Evolutionary conservation across 2,888 invertebrate genomes (phyloP).

Genomic region (Mamestra brassicae): DNA sequence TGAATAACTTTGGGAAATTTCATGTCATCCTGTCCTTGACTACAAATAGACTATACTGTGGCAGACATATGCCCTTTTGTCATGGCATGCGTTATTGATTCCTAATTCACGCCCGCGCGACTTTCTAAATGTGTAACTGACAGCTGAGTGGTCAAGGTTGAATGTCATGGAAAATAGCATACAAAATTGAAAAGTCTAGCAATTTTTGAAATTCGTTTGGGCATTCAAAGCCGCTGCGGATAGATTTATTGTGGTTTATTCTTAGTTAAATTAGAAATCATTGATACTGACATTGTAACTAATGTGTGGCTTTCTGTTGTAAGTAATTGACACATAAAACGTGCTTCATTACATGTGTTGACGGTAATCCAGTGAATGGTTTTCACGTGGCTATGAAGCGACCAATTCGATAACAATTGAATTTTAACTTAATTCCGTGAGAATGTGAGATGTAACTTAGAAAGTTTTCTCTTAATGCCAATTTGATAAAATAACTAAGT

Average conservation of each 20-base stretch:
- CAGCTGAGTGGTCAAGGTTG: constrained; percentile 24
- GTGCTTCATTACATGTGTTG: not conserved
- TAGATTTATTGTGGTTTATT: too few relatives aligned
- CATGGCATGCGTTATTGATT: constrained; percentile 32
- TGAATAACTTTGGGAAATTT: not conserved
- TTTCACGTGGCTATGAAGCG: not conserved
- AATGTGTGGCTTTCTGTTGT: not conserved
- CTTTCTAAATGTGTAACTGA: constrained; percentile 9
- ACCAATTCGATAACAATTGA: not conserved
- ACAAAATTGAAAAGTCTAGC: not conserved
- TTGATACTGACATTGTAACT: not conserved
- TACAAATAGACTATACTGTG: not conserved
- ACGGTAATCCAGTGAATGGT: not conserved
- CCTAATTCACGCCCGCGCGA: constrained; percentile 11
- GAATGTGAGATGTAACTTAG: not conserved
- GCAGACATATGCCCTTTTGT: not conserved
- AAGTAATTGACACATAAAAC: not conserved
- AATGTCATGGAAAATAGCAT: not conserved
- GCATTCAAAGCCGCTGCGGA: not conserved
- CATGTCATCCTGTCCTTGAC: not conserved
- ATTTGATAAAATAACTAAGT: not conserved
- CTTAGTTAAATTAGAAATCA: not conserved
- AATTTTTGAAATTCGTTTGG: not conserved
- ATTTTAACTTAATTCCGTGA: not conserved
- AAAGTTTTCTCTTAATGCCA: not conserved